These are phyloP conservation scores for Caenorhabditis tropicalis DNA, from an alignment of 1,140 invertebrate genomes.

Conservation along the genomic window DNA sequence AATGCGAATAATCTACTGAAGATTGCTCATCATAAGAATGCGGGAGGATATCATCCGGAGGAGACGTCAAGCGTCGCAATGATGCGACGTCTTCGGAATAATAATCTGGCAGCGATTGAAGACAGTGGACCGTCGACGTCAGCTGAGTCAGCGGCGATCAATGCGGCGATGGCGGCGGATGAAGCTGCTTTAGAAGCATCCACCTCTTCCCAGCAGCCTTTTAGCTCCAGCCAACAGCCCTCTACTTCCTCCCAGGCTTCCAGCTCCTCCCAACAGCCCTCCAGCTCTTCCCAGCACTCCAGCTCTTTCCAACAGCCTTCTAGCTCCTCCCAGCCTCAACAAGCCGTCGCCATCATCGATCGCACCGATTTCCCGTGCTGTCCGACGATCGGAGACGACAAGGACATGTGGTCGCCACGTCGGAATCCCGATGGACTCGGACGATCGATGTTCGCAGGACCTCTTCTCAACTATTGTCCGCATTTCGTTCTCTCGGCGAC, in stretches of 20 bases:
- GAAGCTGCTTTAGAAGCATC: neutral
- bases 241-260: no score
- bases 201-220: no score
- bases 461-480: slow-evolving; percentile 63
- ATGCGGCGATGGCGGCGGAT: neutral
- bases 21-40: neutral
- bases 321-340: slow-evolving; percentile 18
- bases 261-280: no score
- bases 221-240: no score
- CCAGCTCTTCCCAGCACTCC: no score
- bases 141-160: neutral
- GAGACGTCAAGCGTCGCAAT: neutral
- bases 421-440: slow-evolving; percentile 56
- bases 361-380: neutral
- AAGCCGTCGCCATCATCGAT: neutral
- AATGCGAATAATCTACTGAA: neutral
- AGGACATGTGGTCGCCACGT: neutral
- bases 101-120: neutral
- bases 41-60: neutral
- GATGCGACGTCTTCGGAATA: neutral
- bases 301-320: no score
- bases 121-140: neutral
- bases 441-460: slow-evolving; percentile 61
- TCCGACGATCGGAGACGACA: neutral
- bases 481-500: slow-evolving; percentile 64